Conservation (phyloP, 2,888 invertebrate species). For the Mimumesa dahlbomi region DNA sequence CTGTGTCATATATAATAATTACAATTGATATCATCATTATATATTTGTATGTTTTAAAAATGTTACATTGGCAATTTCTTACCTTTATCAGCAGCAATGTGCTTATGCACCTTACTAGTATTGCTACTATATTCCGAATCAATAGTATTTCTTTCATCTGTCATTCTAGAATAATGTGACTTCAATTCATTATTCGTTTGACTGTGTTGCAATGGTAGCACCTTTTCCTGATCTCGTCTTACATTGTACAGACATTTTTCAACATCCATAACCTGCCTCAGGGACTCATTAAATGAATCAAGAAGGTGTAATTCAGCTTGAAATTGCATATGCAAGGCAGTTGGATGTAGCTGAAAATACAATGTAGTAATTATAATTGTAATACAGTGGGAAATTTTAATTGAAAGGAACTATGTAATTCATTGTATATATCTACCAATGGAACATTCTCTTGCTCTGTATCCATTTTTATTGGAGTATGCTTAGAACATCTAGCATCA, state of each 20-base stretch:
- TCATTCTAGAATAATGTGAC: constrained; percentile 52
- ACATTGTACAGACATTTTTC: constrained; percentile 80
- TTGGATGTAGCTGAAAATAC: constrained; percentile 77
- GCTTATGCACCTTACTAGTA: constrained; percentile 25
- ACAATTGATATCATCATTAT: too few relatives aligned
- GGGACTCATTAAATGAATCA: constrained; percentile 84
- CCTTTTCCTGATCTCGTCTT: constrained; percentile 66
- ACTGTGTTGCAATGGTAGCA: constrained; percentile 54
- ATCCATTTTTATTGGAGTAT: constrained; percentile 41
- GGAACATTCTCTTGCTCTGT: constrained; percentile 53
- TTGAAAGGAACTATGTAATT: not conserved
- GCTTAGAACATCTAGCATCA: constrained; percentile 45
- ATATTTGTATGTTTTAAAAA: too few relatives aligned
- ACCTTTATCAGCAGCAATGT: constrained; percentile 43
- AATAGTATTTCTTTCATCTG: constrained; percentile 43
- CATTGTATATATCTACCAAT: constrained; percentile 55
- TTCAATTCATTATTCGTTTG: constrained; percentile 65
- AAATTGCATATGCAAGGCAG: constrained; percentile 83
- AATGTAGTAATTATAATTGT: not conserved
- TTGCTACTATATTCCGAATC: constrained; percentile 26
- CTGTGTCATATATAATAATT: constrained; percentile 15
- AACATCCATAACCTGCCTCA: constrained; percentile 82
- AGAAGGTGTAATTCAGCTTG: constrained; percentile 84
- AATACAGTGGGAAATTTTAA: constrained; percentile 11
- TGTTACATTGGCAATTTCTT: too few relatives aligned